A percentile compares a stretch with the other conserved stretches of the same genome.
phyloP scores from a whole-genome alignment of 2,888 invertebrate genomes.

The Girardia tigrina region DNA sequence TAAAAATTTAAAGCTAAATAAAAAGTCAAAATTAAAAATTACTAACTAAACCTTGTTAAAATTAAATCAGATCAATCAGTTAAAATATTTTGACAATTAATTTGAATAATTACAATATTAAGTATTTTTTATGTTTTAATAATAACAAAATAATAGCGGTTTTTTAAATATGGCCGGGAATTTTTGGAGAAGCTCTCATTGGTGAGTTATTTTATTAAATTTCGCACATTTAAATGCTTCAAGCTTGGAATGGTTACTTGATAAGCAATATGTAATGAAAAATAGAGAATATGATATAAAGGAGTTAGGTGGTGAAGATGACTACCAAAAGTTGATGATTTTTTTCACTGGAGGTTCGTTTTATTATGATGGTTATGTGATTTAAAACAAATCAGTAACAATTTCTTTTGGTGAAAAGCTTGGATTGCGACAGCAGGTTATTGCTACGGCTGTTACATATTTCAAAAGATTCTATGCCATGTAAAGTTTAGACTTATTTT shows the following conservation, averaged over 20 bases:
- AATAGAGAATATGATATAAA: conserved; percentile 79
- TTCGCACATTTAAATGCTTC: too few species aligned
- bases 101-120: too few species aligned
- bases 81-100: too few species aligned
- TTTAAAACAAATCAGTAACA: conserved; percentile 57
- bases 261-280: conserved; percentile 80
- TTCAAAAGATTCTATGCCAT: conserved; percentile 76
- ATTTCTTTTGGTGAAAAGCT: conserved; percentile 81
- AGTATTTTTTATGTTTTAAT: too few species aligned
- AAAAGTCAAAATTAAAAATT: too few species aligned
- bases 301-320: conserved; percentile 69
- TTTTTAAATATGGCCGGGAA: too few species aligned
- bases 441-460: conserved; percentile 96
- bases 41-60: too few species aligned
- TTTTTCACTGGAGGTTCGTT: conserved; percentile 81
- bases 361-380: conserved; percentile 37
- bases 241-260: conserved; percentile 84
- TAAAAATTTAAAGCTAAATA: too few species aligned
- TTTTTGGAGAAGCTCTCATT: too few species aligned
- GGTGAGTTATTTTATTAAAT: too few species aligned
- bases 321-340: conserved; percentile 92
- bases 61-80: too few species aligned
- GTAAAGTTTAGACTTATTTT: not conserved
- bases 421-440: conserved; percentile 89
- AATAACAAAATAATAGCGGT: too few species aligned